These are phyloP conservation scores for Myotis brandtii DNA, from an alignment of 2,113 vertebrate genomes.

Conservation along the genomic window DNA sequence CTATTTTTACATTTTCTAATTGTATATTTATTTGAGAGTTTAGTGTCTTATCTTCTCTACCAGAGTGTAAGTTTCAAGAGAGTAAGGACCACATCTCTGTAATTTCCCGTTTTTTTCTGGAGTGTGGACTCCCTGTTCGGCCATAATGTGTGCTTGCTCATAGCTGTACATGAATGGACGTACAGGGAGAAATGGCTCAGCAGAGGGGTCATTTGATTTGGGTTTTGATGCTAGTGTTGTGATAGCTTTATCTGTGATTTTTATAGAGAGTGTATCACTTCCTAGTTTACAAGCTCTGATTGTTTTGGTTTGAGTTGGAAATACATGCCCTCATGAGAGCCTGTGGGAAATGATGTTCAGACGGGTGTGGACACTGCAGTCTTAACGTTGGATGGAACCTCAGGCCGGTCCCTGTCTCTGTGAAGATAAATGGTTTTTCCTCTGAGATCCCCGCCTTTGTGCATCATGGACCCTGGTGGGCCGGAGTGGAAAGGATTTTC, in stretches of 20 bases:
- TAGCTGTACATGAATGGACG: neutral
- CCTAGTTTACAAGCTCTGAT: neutral
- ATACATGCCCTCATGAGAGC: neutral
- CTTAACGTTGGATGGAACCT: neutral
- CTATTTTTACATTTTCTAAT: neutral
- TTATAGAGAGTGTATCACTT: neutral
- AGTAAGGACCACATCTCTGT: neutral
- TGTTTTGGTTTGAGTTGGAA: neutral
- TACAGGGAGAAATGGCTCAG: neutral
- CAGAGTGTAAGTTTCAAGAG: neutral
- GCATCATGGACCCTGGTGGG: neutral
- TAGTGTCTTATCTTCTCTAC: neutral
- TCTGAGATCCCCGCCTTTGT: neutral
- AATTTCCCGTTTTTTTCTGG: neutral
- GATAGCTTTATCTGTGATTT: neutral
- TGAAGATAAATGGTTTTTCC: neutral
- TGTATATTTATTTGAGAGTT: neutral
- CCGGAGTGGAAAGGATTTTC: neutral
- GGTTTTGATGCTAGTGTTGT: slow-evolving; percentile 8
- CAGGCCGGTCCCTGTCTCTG: neutral
- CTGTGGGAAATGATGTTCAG: neutral
- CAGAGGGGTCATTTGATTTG: neutral
- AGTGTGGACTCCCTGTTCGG: neutral
- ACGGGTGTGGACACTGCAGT: neutral
- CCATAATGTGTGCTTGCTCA: neutral